phyloP scores from a whole-genome alignment of 1,140 invertebrate genomes.

The Oncopeltus fasciatus region DNA sequence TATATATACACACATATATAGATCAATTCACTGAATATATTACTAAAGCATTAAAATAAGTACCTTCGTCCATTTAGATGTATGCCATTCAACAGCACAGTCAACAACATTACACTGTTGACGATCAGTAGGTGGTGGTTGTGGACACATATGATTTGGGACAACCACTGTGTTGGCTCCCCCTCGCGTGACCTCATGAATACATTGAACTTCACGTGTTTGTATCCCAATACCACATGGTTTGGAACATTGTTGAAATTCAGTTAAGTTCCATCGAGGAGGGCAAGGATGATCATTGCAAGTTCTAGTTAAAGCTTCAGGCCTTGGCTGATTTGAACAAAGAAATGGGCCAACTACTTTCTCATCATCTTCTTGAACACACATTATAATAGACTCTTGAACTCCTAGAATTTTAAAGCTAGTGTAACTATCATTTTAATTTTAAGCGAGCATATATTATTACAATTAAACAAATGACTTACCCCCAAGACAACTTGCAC shows the following conservation, averaged over 20 bases:
- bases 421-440: too few relatives aligned
- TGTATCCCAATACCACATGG: slow-evolving; percentile 63
- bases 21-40: too few relatives aligned
- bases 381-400: slow-evolving; percentile 82
- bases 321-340: slow-evolving; percentile 61
- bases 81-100: slow-evolving; percentile 75
- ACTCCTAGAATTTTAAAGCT: too few relatives aligned
- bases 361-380: slow-evolving; percentile 70
- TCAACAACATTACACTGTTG: slow-evolving; percentile 84
- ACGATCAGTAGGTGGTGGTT: slow-evolving; percentile 66
- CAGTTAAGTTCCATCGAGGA: slow-evolving; percentile 73
- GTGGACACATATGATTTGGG: slow-evolving; percentile 76
- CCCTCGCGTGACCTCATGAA: slow-evolving; percentile 78
- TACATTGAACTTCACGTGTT: slow-evolving; percentile 74
- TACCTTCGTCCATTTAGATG: slow-evolving; percentile 66
- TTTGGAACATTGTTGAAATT: slow-evolving; percentile 50
- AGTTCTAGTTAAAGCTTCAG: slow-evolving; percentile 73
- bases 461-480: too few relatives aligned
- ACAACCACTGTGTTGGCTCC: slow-evolving; percentile 74
- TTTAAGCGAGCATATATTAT: too few relatives aligned
- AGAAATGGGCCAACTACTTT: slow-evolving; percentile 69
- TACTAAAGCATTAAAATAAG: slow-evolving; percentile 55
- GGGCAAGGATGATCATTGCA: slow-evolving; percentile 89
- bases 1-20: too few relatives aligned
- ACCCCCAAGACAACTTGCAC: slow-evolving; percentile 84